These are phyloP conservation scores for Lithodes maja DNA, from an alignment of 2,888 invertebrate species.

Conservation along the genomic window DNA sequence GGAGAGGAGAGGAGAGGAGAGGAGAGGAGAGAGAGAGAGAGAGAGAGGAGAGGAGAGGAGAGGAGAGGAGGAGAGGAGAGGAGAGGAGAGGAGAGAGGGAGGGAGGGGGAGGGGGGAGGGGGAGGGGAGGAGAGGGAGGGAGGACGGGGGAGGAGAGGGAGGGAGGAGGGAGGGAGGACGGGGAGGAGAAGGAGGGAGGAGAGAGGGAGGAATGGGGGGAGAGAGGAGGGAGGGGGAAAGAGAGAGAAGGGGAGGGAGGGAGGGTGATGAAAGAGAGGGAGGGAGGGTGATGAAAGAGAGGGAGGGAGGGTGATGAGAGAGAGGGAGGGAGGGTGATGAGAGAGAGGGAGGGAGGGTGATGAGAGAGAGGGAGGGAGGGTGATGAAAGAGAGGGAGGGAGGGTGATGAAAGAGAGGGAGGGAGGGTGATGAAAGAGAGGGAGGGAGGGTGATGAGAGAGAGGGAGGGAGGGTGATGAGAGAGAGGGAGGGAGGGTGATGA, in stretches of 20 bases:
- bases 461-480: not conserved
- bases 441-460: not conserved
- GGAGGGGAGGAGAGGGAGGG: not conserved
- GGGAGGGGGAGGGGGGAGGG: not conserved
- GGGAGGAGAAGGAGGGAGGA: too few relatives aligned
- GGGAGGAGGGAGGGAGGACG: not conserved
- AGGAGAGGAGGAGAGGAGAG: not conserved
- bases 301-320: not conserved
- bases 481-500: not conserved
- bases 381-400: not conserved
- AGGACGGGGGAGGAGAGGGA: not conserved
- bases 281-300: not conserved
- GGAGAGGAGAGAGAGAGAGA: too few relatives aligned
- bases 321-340: constrained; percentile 2
- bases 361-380: not conserved
- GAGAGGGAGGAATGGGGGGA: not conserved
- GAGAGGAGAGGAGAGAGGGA: not conserved
- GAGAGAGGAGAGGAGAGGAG: not conserved
- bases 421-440: not conserved
- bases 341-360: not conserved
- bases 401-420: not conserved
- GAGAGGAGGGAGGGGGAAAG: not conserved
- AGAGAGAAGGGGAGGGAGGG: constrained; percentile 24
- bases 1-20: not conserved
- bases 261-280: not conserved